phyloP scores from a whole-genome alignment of 2,888 invertebrate species.

The Scaptomyza polygonia region DNA sequence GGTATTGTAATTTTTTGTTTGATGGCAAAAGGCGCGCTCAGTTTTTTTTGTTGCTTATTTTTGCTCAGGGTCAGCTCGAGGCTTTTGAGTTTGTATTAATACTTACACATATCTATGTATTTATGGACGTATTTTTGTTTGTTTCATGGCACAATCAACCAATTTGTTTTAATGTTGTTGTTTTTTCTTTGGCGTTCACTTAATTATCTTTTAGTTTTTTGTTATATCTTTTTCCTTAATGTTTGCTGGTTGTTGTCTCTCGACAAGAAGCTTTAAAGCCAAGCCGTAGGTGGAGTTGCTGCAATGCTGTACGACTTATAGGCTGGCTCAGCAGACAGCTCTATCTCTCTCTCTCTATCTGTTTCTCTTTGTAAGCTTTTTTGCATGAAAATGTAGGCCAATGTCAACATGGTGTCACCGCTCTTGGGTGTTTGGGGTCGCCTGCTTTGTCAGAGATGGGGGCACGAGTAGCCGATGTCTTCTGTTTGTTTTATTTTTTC shows the following conservation, averaged over 20 bases:
- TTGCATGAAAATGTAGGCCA: conserved; percentile 80
- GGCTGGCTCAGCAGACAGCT: conserved; percentile 25
- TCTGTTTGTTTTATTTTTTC: not conserved
- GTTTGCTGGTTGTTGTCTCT: conserved; percentile 54
- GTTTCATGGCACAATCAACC: conserved; percentile 59
- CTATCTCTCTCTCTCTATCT: conserved; percentile 14
- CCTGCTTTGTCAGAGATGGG: conserved; percentile 53
- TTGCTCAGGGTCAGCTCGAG: conserved; percentile 84
- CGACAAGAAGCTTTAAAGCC: conserved; percentile 57
- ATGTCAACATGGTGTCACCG: conserved; percentile 75
- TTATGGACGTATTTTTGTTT: conserved; percentile 51
- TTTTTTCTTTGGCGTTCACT: conserved; percentile 56
- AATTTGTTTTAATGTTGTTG: conserved; percentile 37
- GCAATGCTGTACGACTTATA: conserved; percentile 39
- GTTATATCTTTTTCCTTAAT: conserved; percentile 24
- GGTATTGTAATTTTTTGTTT: conserved; percentile 59
- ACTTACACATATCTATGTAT: conserved; percentile 19
- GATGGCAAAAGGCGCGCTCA: conserved; percentile 50
- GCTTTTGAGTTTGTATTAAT: conserved; percentile 72
- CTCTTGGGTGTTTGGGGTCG: conserved; percentile 78
- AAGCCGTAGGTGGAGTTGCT: conserved; percentile 57
- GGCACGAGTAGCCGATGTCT: conserved; percentile 8
- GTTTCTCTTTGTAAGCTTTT: conserved; percentile 37
- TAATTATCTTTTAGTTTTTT: conserved; percentile 49
- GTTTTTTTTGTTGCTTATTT: conserved; percentile 66